Evolutionary conservation across 2,888 invertebrate genomes (phyloP).

Genomic region (Iphiclides podalirius): DNA sequence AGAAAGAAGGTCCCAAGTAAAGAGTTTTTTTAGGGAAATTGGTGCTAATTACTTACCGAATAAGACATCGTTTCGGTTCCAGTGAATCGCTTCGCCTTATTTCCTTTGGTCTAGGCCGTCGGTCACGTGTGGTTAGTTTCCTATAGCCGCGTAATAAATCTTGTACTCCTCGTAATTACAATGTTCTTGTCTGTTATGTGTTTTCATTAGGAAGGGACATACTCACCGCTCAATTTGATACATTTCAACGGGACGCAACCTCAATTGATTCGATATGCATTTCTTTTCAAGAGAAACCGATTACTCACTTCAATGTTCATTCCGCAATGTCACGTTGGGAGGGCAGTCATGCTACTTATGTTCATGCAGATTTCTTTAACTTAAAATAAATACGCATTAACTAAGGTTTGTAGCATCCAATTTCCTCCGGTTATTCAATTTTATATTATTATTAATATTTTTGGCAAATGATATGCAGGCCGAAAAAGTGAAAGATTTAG

Average conservation of each 20-base stretch:
- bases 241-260: conserved; percentile 25
- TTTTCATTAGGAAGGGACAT: conserved; percentile 68
- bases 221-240: conserved; percentile 28
- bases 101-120: conserved; percentile 39
- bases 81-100: conserved; percentile 41
- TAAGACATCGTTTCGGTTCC: conserved; percentile 59
- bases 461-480: no score
- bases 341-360: neutral
- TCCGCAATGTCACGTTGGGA: neutral
- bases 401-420: no score
- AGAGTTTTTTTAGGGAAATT: conserved; percentile 46
- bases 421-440: no score
- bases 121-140: conserved; percentile 76
- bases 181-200: conserved; percentile 76
- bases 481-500: no score
- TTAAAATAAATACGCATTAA: no score
- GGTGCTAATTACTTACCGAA: conserved; percentile 53
- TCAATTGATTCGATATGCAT: conserved; percentile 7
- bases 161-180: conserved; percentile 76
- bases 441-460: no score
- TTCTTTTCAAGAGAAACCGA: neutral
- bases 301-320: neutral
- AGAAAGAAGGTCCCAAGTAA: conserved; percentile 45
- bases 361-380: neutral
- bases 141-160: conserved; percentile 76